phyloP scores from a whole-genome alignment of 2,888 invertebrate genomes.

The Nasonovia ribisnigri region DNA sequence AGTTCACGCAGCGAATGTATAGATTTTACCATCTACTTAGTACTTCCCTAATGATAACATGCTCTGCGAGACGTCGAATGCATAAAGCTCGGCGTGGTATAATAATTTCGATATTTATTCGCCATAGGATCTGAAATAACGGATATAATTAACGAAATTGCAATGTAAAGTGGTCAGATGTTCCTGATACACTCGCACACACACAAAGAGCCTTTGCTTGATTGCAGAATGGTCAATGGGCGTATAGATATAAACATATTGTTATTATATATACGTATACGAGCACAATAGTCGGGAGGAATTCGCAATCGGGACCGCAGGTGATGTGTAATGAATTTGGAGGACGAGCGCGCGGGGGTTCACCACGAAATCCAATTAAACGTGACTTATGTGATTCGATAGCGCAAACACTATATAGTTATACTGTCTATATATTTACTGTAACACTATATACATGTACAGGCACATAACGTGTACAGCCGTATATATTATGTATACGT shows the following conservation, averaged over 20 bases:
- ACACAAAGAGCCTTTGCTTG: not conserved
- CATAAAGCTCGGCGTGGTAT: not conserved
- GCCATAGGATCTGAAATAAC: not conserved
- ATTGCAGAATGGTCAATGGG: not conserved
- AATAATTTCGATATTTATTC: not conserved
- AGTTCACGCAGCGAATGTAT: not conserved
- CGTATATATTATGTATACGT: not conserved
- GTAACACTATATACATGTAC: not conserved
- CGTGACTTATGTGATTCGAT: conserved; percentile 25
- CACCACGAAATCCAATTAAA: conserved; percentile 46
- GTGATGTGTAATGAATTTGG: conserved; percentile 30
- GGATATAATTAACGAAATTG: not conserved
- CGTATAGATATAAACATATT: not conserved
- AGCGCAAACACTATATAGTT: not conserved
- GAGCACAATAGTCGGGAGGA: not conserved
- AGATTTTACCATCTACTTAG: not conserved
- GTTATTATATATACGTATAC: not conserved
- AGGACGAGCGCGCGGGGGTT: not conserved
- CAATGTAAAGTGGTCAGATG: not conserved
- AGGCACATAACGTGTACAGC: not conserved
- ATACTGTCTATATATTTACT: not conserved
- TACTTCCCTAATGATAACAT: not conserved
- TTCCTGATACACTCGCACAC: not conserved
- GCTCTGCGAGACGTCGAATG: not conserved
- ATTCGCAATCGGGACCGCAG: conserved; percentile 30